phyloP scores from a whole-genome alignment of 2,888 invertebrate genomes.

The Limnephilus rhombicus region DNA sequence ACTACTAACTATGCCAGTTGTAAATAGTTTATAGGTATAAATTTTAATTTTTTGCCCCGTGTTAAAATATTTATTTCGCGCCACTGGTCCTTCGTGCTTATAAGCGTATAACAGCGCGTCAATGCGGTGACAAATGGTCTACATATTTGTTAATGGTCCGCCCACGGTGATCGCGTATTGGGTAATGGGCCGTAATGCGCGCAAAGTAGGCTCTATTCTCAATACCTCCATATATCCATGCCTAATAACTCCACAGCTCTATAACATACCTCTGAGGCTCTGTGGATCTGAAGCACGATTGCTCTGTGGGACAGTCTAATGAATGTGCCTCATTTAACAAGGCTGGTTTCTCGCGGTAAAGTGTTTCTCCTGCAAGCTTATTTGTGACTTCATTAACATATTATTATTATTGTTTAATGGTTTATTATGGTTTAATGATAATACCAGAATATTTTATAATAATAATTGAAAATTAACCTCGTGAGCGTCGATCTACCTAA shows the following conservation, averaged over 20 bases:
- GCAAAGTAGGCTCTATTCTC: neutral
- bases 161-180: neutral
- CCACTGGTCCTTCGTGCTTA: neutral
- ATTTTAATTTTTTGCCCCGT: neutral
- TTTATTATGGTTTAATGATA: too few relatives aligned
- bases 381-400: neutral
- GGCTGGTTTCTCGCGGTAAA: neutral
- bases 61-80: neutral
- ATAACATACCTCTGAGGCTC: neutral
- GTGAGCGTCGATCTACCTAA: too few relatives aligned
- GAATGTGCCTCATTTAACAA: neutral
- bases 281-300: neutral
- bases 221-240: neutral
- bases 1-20: too few relatives aligned
- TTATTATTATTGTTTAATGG: neutral
- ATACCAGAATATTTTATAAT: too few relatives aligned
- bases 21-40: too few relatives aligned
- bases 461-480: too few relatives aligned
- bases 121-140: neutral
- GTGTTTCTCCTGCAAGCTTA: neutral
- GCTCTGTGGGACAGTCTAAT: neutral
- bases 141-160: slow-evolving; percentile 1
- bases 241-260: too few relatives aligned
- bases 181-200: neutral
- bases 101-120: neutral